Percentiles rank a stretch among this genome's conserved stretches.
These are phyloP conservation scores for Cisticola juncidis DNA, from an alignment of 2,113 vertebrate genomes.

Conservation along the genomic window DNA sequence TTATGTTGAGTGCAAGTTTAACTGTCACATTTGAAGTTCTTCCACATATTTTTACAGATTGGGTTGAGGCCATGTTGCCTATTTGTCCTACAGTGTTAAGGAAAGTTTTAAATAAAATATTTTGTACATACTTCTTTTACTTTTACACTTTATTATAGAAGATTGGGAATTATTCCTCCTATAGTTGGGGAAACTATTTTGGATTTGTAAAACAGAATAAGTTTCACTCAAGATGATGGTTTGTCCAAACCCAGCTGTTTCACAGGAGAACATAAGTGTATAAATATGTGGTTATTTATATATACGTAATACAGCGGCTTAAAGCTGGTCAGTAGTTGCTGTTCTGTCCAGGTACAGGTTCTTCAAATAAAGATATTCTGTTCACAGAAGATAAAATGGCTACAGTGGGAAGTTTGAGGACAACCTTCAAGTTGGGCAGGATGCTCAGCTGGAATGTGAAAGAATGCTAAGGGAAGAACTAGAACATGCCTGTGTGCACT, in stretches of 20 bases:
- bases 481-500: not conserved
- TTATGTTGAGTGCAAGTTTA: conserved; percentile 57
- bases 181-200: not conserved
- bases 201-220: not conserved
- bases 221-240: not conserved
- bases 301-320: not conserved
- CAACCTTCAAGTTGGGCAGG: not conserved
- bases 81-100: conserved; percentile 21
- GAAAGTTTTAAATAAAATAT: conserved; percentile 7
- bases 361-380: not conserved
- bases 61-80: not conserved
- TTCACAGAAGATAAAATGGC: not conserved
- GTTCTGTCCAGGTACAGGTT: not conserved
- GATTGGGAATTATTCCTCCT: not conserved
- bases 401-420: not conserved
- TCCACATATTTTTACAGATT: not conserved
- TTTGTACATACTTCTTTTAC: not conserved
- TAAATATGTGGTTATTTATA: not conserved
- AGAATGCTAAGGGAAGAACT: not conserved
- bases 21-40: conserved; percentile 60
- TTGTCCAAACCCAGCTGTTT: not conserved
- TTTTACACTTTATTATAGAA: not conserved
- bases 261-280: not conserved
- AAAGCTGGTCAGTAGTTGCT: not conserved
- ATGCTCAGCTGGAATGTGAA: not conserved